Evolutionary conservation across 2,888 invertebrate genomes (phyloP), one percentile per base, ranked within the genome.

Genomic region (Lithosia quadra): DNA sequence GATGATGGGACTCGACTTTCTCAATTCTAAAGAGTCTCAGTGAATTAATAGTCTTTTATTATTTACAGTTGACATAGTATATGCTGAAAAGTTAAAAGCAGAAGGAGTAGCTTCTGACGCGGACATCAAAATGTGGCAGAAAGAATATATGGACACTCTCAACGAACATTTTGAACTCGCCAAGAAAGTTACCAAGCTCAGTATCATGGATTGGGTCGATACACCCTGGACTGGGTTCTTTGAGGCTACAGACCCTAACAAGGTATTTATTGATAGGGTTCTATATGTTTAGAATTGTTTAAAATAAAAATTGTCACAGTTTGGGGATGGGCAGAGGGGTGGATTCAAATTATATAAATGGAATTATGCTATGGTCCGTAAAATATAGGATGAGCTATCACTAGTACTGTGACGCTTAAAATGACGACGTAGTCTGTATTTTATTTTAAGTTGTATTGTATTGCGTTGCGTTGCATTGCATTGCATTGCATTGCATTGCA

Each of bases 161-260:
- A 93, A 92, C 84, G 71, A 78, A 60, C 94, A 95, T 82, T 94
- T 94, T 71, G 94, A 93, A 58, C 85, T 94, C n/a, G 86, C 93
- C 57, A 94, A 93, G 86, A 93, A 94, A 78, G 78, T 93, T 66
- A 93, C 92, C 49, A 93, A 91, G 77, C 90, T 94, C 24, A 92
- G 92, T 77, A 98, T 98, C 92, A 97, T 98, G 93, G 98, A 99
- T 86, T 99, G 99, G 99, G 95, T 99, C 64, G 99, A 99, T 90
- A 99, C 99, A 8, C 99, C 99, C 0, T 99, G 99, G 99, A 98
- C 98, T 39, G 98, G 98, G 49, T 98, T 97, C 92, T 97, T 97
- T 80, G 97, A 97, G 86, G 96, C 97, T 22, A 96, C 96, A 81
- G 98, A 98, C 87, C 98, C 98, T 0, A 96, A 98, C 84, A 97